Evolutionary conservation across 2,113 vertebrate genomes (phyloP).

Genomic region (Psilopogon haemacephalus): DNA sequence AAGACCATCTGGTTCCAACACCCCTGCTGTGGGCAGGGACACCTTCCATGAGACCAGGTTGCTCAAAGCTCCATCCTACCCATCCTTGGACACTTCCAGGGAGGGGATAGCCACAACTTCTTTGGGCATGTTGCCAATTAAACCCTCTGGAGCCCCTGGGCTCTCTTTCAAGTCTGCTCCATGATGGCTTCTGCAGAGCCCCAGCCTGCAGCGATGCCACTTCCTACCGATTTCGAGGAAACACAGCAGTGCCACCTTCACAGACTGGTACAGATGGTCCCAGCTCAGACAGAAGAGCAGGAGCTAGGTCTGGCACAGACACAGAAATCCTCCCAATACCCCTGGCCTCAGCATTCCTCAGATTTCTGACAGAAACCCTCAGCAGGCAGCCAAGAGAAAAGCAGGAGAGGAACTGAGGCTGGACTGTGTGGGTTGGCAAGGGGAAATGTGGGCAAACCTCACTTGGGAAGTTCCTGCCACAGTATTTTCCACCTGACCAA

Average conservation of each 20-base stretch:
- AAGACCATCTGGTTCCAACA: neutral
- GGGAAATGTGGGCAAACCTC: neutral
- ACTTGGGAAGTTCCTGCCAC: neutral
- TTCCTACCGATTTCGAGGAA: neutral
- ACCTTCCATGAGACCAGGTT: neutral
- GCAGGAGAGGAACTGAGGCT: neutral
- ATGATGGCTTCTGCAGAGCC: neutral
- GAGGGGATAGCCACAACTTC: neutral
- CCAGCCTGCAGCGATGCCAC: neutral
- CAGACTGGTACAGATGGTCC: rapidly evolving
- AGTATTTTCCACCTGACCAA: neutral
- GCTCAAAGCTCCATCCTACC: neutral
- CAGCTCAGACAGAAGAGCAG: neutral
- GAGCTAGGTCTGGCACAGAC: neutral
- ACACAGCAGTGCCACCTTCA: rapidly evolving
- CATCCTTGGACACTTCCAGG: neutral
- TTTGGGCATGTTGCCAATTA: rapidly evolving
- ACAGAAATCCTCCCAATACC: neutral
- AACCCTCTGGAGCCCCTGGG: rapidly evolving
- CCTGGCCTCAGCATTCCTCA: rapidly evolving
- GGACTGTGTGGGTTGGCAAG: rapidly evolving
- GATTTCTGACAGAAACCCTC: neutral
- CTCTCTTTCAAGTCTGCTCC: neutral
- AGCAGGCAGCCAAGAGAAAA: no score
- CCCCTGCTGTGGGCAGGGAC: neutral